These are phyloP conservation scores for Ispidina picta DNA, from an alignment of 2,797 vertebrate genomes.

Conservation along the genomic window DNA sequence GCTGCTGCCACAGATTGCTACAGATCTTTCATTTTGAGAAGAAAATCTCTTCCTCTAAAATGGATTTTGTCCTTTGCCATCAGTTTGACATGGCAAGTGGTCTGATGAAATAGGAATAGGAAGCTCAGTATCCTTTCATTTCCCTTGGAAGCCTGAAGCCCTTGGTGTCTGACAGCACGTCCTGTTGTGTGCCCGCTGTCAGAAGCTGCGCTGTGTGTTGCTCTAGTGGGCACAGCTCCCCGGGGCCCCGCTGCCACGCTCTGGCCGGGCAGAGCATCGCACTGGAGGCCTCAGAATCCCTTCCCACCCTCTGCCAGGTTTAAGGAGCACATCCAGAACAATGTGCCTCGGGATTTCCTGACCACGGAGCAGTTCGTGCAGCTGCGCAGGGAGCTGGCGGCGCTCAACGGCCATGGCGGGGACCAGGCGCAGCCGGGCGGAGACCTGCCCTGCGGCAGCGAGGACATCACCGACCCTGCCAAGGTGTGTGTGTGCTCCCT, in stretches of 20 bases:
- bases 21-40: neutral
- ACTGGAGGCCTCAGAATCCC: rapidly evolving
- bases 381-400: constrained; percentile 90
- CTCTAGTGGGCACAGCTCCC: rapidly evolving
- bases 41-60: neutral
- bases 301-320: constrained; percentile 80
- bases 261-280: neutral
- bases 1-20: neutral
- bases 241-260: rapidly evolving
- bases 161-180: rapidly evolving
- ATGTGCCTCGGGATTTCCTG: constrained; percentile 92
- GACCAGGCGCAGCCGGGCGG: constrained; percentile 81
- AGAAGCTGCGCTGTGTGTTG: neutral
- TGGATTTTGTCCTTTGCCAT: neutral
- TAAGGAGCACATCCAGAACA: constrained; percentile 94
- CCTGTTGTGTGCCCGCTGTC: rapidly evolving
- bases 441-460: constrained; percentile 89
- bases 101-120: no score
- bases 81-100: rapidly evolving
- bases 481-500: constrained; percentile 91
- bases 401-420: constrained; percentile 83
- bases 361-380: constrained; percentile 93
- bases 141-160: rapidly evolving
- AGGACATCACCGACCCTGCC: constrained; percentile 95
- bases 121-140: rapidly evolving